A percentile compares a stretch with the other conserved stretches of the same genome.
phyloP scores from a whole-genome alignment of 2,888 invertebrate species.

The Drosophila pullipes region DNA sequence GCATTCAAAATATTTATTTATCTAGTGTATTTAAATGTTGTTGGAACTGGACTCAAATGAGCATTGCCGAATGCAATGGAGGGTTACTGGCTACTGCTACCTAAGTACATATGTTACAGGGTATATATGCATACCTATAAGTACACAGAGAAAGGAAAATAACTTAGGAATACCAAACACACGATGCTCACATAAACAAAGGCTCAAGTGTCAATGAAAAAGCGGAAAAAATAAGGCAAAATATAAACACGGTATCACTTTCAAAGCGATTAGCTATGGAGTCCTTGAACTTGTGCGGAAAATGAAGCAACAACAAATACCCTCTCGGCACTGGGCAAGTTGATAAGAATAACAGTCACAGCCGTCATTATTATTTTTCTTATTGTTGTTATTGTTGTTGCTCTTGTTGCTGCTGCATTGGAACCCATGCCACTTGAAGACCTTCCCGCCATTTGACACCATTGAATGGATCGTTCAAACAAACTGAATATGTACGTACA shows the following conservation, averaged over 20 bases:
- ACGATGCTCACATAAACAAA: slow-evolving; percentile 55
- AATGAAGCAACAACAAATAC: slow-evolving; percentile 27
- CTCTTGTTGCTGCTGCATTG: slow-evolving; percentile 11
- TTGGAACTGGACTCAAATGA: background rate
- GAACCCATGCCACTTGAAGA: slow-evolving; percentile 52
- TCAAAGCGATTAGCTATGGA: slow-evolving; percentile 80
- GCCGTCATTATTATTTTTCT: slow-evolving; percentile 3
- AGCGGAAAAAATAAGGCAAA: slow-evolving; percentile 70
- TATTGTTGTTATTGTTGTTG: background rate
- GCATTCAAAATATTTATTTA: background rate
- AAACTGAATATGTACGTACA: slow-evolving; percentile 6
- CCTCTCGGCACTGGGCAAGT: slow-evolving; percentile 6
- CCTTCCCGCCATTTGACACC: slow-evolving; percentile 72
- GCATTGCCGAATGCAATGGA: background rate
- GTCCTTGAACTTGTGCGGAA: slow-evolving; percentile 64
- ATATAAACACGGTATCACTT: slow-evolving; percentile 82
- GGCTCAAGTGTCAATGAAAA: slow-evolving; percentile 60
- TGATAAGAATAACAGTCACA: slow-evolving; percentile 66
- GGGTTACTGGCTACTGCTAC: slow-evolving; percentile 4
- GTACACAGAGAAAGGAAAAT: background rate
- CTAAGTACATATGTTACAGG: slow-evolving; percentile 22
- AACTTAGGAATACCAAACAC: slow-evolving; percentile 49
- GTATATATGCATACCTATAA: slow-evolving; percentile 20
- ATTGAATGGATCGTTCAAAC: slow-evolving; percentile 29
- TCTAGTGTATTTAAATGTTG: background rate